These are phyloP conservation scores for Camptogramma bilineatum DNA, from an alignment of 2,888 invertebrate genomes.

Conservation along the genomic window DNA sequence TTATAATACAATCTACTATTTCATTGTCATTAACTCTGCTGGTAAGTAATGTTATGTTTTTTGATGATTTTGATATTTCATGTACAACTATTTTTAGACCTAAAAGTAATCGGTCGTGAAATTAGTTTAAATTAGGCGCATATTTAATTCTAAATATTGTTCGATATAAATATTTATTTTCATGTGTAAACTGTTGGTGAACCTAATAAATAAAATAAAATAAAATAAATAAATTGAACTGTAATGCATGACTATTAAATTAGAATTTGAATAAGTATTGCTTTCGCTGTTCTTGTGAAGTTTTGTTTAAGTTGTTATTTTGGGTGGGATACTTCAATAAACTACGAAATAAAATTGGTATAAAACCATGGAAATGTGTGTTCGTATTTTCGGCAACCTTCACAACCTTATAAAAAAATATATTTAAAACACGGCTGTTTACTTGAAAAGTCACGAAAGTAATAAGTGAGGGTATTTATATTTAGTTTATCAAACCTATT, in stretches of 20 bases:
- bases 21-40: background rate
- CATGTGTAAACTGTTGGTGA: too few relatives aligned
- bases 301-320: conserved; percentile 69
- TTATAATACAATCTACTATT: too few relatives aligned
- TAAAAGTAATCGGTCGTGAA: background rate
- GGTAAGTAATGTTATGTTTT: background rate
- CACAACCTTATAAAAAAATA: too few relatives aligned
- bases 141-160: background rate
- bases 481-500: too few relatives aligned
- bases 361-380: conserved; percentile 47
- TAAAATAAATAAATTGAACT: too few relatives aligned
- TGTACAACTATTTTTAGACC: background rate
- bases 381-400: conserved; percentile 29
- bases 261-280: conserved; percentile 40
- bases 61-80: background rate
- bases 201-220: too few relatives aligned
- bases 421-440: too few relatives aligned
- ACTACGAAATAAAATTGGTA: conserved; percentile 67
- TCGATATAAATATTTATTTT: too few relatives aligned
- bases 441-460: background rate
- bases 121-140: too few relatives aligned
- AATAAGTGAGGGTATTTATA: too few relatives aligned
- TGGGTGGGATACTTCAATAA: conserved; percentile 66
- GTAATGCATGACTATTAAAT: conserved; percentile 8
- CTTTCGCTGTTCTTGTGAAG: conserved; percentile 60